phyloP scores from a whole-genome alignment of 2,797 vertebrate genomes.

The Fistularia tabacaria region DNA sequence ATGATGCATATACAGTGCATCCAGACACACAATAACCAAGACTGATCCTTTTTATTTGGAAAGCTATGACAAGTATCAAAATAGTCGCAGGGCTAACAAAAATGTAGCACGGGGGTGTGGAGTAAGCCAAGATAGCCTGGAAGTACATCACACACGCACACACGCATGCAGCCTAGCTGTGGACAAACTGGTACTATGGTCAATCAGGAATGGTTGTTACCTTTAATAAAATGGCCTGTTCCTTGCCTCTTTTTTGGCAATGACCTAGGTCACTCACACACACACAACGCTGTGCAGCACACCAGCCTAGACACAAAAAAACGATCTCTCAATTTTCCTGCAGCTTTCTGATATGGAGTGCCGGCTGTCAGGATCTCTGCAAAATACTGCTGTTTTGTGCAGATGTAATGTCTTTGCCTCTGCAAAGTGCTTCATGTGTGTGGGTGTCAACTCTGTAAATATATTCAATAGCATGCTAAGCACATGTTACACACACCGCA shows the following conservation, averaged over 20 bases:
- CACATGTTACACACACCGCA: constrained; percentile 20
- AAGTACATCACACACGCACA: constrained; percentile 51
- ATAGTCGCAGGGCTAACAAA: constrained; percentile 28
- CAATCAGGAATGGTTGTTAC: constrained; percentile 56
- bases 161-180: constrained; percentile 58
- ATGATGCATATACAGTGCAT: no score
- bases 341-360: constrained; percentile 26
- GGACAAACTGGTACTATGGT: constrained; percentile 50
- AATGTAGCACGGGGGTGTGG: constrained; percentile 16
- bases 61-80: no score
- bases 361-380: constrained; percentile 21
- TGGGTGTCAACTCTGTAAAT: constrained; percentile 52
- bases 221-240: constrained; percentile 41
- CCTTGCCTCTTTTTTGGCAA: constrained; percentile 15
- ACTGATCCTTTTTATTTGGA: no score
- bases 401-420: constrained; percentile 44
- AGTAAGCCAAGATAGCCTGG: constrained; percentile 44
- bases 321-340: constrained; percentile 7
- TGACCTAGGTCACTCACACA: not conserved
- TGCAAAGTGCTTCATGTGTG: constrained; percentile 34
- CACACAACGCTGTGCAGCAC: not conserved
- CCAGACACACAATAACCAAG: no score
- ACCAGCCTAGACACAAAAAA: constrained; percentile 2
- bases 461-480: constrained; percentile 20
- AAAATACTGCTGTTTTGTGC: constrained; percentile 32